Evolutionary conservation across 64 coral and sea anemone genomes (phyloP).

Genomic region (Stylophora pistillata): DNA sequence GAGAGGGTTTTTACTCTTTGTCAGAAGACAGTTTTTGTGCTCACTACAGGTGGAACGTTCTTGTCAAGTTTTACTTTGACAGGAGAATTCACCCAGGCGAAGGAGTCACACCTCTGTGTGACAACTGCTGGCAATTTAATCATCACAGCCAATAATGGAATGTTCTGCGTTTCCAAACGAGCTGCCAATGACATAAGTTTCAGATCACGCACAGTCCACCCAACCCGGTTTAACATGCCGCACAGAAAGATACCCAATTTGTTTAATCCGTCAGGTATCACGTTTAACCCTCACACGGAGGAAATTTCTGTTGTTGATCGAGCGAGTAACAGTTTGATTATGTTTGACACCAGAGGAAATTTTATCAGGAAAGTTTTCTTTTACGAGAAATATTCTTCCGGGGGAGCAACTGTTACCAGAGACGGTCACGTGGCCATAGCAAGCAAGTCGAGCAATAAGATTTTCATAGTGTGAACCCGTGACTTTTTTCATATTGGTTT

Average conservation of each 20-base stretch:
- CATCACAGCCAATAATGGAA: conserved; percentile 39
- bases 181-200: conserved; percentile 51
- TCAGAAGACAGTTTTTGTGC: conserved; percentile 44
- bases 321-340: conserved; percentile 57
- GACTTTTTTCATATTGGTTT: too few species aligned
- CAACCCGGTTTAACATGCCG: conserved; percentile 5
- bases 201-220: conserved; percentile 29
- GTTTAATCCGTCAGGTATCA: conserved; percentile 60
- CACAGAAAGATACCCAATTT: background rate
- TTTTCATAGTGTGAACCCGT: conserved; percentile 45
- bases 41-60: conserved; percentile 35
- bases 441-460: conserved; percentile 60
- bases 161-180: conserved; percentile 57
- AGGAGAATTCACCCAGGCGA: conserved; percentile 39
- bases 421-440: conserved; percentile 79
- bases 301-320: conserved; percentile 71
- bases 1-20: conserved; percentile 53
- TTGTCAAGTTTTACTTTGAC: conserved; percentile 55
- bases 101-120: conserved; percentile 61
- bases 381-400: conserved; percentile 57
- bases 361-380: conserved; percentile 66
- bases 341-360: conserved; percentile 25
- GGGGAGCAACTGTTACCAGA: conserved; percentile 53
- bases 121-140: conserved; percentile 55
- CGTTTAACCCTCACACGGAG: conserved; percentile 58